Evolutionary conservation across 2,113 vertebrate genomes (phyloP).

Genomic region (Podarcis raffonei): DNA sequence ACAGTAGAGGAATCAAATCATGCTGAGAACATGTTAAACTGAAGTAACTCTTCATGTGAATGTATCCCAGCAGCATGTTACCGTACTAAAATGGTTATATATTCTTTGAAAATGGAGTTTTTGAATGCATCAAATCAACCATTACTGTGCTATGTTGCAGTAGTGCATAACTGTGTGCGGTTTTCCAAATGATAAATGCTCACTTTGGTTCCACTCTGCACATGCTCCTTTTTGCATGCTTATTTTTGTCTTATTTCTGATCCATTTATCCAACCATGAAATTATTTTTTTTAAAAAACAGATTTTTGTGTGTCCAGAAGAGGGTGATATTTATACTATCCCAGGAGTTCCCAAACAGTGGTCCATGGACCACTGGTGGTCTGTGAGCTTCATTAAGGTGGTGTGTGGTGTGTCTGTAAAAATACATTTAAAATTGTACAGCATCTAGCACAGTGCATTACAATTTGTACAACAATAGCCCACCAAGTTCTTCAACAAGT

Average conservation of each 20-base stretch:
- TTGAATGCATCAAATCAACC: constrained; percentile 28
- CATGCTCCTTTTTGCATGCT: constrained; percentile 47
- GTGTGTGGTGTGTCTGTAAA: no score
- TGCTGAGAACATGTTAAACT: background rate
- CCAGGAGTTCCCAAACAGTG: background rate
- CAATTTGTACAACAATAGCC: no score
- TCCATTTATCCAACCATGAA: constrained; percentile 50
- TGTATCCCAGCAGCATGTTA: background rate
- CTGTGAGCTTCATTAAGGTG: no score
- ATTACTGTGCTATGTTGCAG: background rate
- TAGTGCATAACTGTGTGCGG: constrained; percentile 31
- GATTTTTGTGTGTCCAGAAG: constrained; percentile 50
- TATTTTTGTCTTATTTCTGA: constrained; percentile 66
- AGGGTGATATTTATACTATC: constrained; percentile 40
- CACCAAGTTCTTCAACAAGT: no score
- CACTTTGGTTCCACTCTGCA: constrained; percentile 29
- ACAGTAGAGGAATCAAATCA: background rate
- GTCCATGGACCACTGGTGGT: no score
- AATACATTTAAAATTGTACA: no score
- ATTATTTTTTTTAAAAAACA: constrained; percentile 64
- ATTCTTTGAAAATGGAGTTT: constrained; percentile 39
- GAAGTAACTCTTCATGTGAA: background rate
- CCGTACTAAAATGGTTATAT: background rate
- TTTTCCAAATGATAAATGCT: constrained; percentile 38
- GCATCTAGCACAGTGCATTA: no score